Evolutionary conservation across 2,113 vertebrate genomes (phyloP).

Genomic region (Poeciliopsis prolifica): DNA sequence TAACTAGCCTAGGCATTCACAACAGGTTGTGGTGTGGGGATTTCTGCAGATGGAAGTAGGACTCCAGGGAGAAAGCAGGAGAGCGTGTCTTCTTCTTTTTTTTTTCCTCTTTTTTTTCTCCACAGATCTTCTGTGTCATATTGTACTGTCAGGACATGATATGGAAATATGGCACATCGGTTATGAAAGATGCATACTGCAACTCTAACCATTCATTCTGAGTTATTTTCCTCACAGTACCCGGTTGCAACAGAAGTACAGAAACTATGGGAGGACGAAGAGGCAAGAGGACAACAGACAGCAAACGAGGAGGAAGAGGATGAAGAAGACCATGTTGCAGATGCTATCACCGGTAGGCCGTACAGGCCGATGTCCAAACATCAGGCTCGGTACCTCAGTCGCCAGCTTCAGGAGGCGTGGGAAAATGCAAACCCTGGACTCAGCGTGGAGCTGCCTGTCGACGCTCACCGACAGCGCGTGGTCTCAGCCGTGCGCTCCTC

Average conservation of each 20-base stretch:
- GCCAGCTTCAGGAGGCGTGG: conserved; percentile 85
- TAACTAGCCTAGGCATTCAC: no score
- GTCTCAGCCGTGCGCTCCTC: conserved; percentile 84
- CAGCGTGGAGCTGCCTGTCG: conserved; percentile 85
- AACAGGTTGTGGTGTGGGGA: no score
- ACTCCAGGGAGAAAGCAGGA: no score
- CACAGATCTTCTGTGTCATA: no score
- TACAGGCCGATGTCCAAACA: conserved; percentile 80
- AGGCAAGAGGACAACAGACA: conserved; percentile 40
- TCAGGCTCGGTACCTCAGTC: conserved; percentile 77
- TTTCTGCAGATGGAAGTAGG: no score
- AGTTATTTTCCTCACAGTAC: conserved; percentile 74
- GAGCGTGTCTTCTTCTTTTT: no score
- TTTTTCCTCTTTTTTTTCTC: no score
- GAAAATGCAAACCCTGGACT: conserved; percentile 68
- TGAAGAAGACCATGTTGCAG: conserved; percentile 78
- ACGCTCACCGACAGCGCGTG: conserved; percentile 86
- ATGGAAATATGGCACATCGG: no score
- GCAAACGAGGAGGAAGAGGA: conserved; percentile 46
- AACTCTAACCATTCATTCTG: not conserved
- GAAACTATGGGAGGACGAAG: conserved; percentile 72
- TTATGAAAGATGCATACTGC: no score
- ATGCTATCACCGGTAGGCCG: conserved; percentile 87
- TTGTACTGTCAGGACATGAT: no score
- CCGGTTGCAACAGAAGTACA: conserved; percentile 78